phyloP scores from a whole-genome alignment of 92 coral and sea anemone genomes.

The Hydrozoanthus gracilis region DNA sequence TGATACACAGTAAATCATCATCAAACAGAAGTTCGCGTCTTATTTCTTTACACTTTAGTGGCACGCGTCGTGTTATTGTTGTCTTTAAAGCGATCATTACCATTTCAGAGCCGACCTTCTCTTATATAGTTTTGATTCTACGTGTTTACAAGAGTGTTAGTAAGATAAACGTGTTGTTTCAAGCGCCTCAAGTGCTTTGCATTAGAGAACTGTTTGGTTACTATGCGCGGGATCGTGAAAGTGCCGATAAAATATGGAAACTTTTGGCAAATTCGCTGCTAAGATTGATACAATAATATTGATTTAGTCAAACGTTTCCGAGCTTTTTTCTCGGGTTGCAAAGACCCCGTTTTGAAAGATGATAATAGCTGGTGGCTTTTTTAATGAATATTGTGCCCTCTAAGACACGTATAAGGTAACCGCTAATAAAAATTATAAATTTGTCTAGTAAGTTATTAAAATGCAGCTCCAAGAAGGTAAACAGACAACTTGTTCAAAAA shows the following conservation, averaged over 20 bases:
- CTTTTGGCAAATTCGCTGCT: neutral
- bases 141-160: neutral
- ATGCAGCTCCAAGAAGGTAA: slow-evolving; percentile 7
- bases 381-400: slow-evolving; percentile 12
- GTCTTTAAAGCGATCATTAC: slow-evolving; percentile 45
- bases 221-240: slow-evolving; percentile 40
- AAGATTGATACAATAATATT: neutral
- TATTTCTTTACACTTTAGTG: slow-evolving; percentile 48
- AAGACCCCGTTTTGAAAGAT: neutral
- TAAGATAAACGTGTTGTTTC: neutral
- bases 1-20: neutral
- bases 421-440: slow-evolving; percentile 23
- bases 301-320: slow-evolving; percentile 6
- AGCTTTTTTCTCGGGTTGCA: neutral
- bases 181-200: slow-evolving; percentile 27
- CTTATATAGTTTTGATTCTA: neutral
- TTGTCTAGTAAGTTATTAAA: slow-evolving; percentile 25
- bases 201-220: slow-evolving; percentile 32
- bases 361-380: neutral
- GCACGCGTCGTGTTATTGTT: slow-evolving; percentile 72
- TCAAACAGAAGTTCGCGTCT: slow-evolving; percentile 31
- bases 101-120: slow-evolving; percentile 49
- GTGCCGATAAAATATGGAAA: slow-evolving; percentile 18
- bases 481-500: slow-evolving; percentile 15
- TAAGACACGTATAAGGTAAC: slow-evolving; percentile 3